A percentile compares a stretch with the other conserved stretches of the same genome.
These are phyloP conservation scores for Nymphalis c-album DNA, from an alignment of 2,888 invertebrate genomes.

Conservation along the genomic window DNA sequence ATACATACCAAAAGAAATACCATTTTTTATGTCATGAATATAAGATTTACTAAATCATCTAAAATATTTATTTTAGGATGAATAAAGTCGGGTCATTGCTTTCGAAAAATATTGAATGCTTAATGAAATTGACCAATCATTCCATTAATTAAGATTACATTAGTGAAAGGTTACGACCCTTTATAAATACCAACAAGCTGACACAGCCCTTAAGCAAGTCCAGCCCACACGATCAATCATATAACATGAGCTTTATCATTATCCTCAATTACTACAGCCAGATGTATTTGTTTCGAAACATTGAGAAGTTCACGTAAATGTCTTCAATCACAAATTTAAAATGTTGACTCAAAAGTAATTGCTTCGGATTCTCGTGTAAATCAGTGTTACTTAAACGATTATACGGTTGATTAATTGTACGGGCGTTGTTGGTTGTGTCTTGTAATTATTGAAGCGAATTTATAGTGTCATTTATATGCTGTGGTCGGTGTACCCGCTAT, in stretches of 20 bases:
- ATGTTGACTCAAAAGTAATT: constrained; percentile 42
- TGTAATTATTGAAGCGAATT: constrained; percentile 2
- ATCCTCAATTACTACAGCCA: constrained; percentile 44
- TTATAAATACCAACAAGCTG: constrained; percentile 38
- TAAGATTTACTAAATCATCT: too few species aligned
- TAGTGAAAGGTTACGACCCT: constrained; percentile 15
- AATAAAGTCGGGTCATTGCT: background rate
- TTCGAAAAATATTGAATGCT: constrained; percentile 6
- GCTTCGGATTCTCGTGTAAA: constrained; percentile 31
- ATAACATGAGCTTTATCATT: constrained; percentile 44
- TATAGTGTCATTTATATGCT: background rate
- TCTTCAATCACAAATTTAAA: constrained; percentile 40
- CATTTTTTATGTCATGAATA: too few species aligned
- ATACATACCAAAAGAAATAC: too few species aligned
- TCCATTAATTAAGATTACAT: background rate
- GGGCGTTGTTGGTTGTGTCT: background rate
- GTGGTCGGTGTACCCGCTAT: too few species aligned
- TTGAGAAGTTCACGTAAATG: constrained; percentile 51
- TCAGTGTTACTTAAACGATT: constrained; percentile 23
- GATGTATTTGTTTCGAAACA: constrained; percentile 44
- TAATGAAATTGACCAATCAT: background rate
- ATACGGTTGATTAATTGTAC: constrained; percentile 22
- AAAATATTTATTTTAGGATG: too few species aligned
- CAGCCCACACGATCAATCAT: constrained; percentile 46
- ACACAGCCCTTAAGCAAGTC: constrained; percentile 39